phyloP scores from a whole-genome alignment of 2,888 invertebrate species.

The Himalopsyche japonica region DNA sequence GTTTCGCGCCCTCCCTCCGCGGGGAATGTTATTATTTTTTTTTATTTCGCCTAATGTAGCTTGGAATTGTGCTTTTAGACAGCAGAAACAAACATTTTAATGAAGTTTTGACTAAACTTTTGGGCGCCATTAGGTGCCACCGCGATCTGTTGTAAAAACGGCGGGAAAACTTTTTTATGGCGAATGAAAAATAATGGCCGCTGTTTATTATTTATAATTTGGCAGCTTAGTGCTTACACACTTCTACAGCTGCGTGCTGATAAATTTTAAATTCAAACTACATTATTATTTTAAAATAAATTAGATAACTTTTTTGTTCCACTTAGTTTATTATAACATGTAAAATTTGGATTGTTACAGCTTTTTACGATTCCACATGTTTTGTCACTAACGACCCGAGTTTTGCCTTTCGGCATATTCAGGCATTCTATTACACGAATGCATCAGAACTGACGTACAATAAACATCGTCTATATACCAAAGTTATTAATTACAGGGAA shows the following conservation, averaged over 20 bases:
- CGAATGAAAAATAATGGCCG: constrained; percentile 9
- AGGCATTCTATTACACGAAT: too few species aligned
- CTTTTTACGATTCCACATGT: too few species aligned
- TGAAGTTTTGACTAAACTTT: neutral
- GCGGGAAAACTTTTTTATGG: neutral
- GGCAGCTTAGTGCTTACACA: neutral
- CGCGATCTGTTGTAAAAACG: neutral
- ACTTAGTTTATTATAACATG: too few species aligned
- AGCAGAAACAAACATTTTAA: neutral
- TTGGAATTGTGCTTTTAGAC: neutral
- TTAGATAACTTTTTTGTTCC: too few species aligned
- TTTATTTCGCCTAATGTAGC: neutral
- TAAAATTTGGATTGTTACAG: too few species aligned
- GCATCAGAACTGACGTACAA: too few species aligned
- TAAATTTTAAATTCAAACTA: too few species aligned
- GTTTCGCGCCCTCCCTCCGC: neutral
- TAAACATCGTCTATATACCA: too few species aligned
- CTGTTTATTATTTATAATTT: constrained; percentile 26
- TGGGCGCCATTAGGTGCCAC: neutral
- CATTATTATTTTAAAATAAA: too few species aligned
- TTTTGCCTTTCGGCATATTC: too few species aligned
- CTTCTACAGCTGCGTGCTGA: neutral
- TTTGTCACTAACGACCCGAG: too few species aligned
- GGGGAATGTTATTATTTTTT: neutral
- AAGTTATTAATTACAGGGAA: too few species aligned